phyloP scores from a whole-genome alignment of 2,797 vertebrate species.

The Ctenosaura bakeri region DNA sequence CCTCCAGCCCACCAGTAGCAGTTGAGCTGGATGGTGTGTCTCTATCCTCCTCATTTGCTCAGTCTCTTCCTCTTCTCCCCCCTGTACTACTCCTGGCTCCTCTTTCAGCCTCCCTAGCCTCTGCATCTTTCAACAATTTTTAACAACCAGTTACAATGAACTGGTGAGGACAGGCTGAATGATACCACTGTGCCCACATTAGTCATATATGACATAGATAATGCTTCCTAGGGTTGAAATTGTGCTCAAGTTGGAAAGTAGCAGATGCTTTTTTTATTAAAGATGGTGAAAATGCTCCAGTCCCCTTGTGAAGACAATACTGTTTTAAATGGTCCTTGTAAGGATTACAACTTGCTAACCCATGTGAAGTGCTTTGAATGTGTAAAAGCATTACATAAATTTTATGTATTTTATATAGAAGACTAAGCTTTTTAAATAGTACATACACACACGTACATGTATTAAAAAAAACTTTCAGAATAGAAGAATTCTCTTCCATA shows the following conservation, averaged over 20 bases:
- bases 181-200: no score
- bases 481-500: not conserved
- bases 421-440: no score
- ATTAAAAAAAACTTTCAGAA: not conserved
- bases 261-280: conserved; percentile 71
- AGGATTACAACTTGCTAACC: not conserved
- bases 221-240: conserved; percentile 71
- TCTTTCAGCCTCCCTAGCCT: no score
- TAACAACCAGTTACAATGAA: no score
- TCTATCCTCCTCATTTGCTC: no score
- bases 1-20: no score
- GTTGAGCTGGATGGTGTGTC: no score
- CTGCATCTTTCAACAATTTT: no score
- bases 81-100: no score
- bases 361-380: not conserved
- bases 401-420: not conserved
- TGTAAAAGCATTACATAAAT: not conserved
- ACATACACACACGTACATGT: no score
- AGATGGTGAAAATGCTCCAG: conserved; percentile 48
- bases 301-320: not conserved
- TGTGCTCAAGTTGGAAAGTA: conserved; percentile 76
- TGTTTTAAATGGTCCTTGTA: not conserved
- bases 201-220: conserved; percentile 61
- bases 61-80: no score
- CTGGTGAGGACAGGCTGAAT: no score